Conservation (phyloP, 2,888 invertebrate species). For the Hedychridium roseum region DNA sequence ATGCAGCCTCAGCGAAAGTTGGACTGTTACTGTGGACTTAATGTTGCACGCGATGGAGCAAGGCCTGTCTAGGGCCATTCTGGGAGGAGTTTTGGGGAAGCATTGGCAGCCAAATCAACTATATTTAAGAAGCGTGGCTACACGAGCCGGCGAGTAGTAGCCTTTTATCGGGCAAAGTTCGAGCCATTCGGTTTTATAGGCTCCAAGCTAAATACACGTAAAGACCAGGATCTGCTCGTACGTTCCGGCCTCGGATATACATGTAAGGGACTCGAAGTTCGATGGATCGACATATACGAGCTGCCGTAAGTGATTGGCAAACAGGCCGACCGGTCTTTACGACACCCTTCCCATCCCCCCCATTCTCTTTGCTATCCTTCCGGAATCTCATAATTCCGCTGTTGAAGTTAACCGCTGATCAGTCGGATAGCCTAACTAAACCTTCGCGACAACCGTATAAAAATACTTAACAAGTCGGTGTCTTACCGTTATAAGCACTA, state of each 20-base stretch:
- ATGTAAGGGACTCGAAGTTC: conserved; percentile 32
- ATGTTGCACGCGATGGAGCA: too few species aligned
- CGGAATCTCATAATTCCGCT: conserved; percentile 18
- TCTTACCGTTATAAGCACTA: not conserved
- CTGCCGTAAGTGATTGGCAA: conserved; percentile 55
- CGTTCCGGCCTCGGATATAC: conserved; percentile 30
- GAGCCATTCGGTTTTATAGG: conserved; percentile 56
- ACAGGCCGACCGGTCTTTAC: conserved; percentile 45
- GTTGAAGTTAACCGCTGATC: conserved; percentile 20
- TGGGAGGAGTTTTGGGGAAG: conserved; percentile 1
- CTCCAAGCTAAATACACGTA: conserved; percentile 48
- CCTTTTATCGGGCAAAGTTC: conserved; percentile 54
- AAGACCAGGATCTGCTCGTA: conserved; percentile 35
- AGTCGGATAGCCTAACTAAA: not conserved
- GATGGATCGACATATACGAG: conserved; percentile 37
- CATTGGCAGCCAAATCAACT: conserved; percentile 13
- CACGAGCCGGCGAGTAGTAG: conserved; percentile 23
- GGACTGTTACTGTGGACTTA: too few species aligned
- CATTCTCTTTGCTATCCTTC: not conserved
- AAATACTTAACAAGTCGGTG: not conserved
- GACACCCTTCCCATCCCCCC: conserved; percentile 21
- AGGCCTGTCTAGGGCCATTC: too few species aligned
- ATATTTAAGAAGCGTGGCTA: conserved; percentile 16
- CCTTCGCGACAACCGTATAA: not conserved
- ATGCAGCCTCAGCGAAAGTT: too few species aligned